Percentiles rank a stretch among this genome's conserved stretches.
These are phyloP conservation scores for Andrena marginata DNA, from an alignment of 2,888 invertebrate species.

Conservation along the genomic window DNA sequence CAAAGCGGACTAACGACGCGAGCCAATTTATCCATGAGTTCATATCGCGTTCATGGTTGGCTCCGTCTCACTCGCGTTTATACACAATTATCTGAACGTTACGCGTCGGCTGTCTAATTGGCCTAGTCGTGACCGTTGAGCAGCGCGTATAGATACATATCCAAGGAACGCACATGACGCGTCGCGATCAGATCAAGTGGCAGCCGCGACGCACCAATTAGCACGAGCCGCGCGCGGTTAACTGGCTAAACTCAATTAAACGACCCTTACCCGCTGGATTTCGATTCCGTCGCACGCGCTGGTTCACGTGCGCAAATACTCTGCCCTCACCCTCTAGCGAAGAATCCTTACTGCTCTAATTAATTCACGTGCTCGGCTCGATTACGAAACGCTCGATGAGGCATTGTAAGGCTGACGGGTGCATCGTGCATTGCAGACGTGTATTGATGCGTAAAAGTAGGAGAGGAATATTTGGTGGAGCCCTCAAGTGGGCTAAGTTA, in stretches of 20 bases:
- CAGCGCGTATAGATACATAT: neutral
- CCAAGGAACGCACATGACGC: conserved; percentile 19
- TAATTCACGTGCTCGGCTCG: neutral
- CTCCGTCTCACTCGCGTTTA: neutral
- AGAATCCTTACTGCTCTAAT: neutral
- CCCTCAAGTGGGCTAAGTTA: too few species aligned
- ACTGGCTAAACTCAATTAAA: conserved; percentile 45
- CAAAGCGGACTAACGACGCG: too few species aligned
- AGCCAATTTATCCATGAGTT: too few species aligned
- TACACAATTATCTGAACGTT: conserved; percentile 20
- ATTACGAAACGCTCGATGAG: conserved; percentile 11
- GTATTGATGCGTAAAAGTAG: too few species aligned
- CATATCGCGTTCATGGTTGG: neutral
- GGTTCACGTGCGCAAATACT: conserved; percentile 8
- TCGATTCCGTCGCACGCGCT: conserved; percentile 5
- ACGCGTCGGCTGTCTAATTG: conserved; percentile 34
- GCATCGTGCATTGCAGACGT: neutral
- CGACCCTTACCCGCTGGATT: neutral
- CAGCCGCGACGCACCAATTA: conserved; percentile 43
- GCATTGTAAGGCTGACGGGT: neutral
- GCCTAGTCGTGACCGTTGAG: conserved; percentile 30
- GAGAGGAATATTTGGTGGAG: neutral
- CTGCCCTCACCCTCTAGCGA: neutral
- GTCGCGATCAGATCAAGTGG: conserved; percentile 41
- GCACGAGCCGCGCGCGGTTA: conserved; percentile 10